Percentiles rank a stretch among this genome's conserved stretches.
These are phyloP conservation scores for Lycocerus yunnanus DNA, from an alignment of 2,888 invertebrate genomes.

Conservation along the genomic window DNA sequence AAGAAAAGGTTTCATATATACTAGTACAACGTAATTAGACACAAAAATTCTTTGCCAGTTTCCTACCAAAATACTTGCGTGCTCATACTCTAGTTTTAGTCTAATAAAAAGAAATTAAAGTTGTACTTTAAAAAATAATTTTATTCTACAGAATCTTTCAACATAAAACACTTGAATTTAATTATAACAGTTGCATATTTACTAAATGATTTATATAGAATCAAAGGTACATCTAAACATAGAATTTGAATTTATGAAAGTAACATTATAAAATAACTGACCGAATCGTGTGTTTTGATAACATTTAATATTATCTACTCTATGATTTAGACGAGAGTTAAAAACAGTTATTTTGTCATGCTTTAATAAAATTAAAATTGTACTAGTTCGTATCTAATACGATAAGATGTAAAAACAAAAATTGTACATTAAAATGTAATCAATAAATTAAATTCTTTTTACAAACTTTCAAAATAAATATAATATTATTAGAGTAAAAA, in stretches of 20 bases:
- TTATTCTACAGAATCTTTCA: not conserved
- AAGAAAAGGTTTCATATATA: no score
- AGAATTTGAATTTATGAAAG: not conserved
- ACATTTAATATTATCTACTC: not conserved
- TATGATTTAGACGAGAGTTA: not conserved
- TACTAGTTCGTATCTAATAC: not conserved
- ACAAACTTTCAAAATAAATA: not conserved
- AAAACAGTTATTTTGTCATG: not conserved
- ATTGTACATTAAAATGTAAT: not conserved
- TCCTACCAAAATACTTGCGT: no score
- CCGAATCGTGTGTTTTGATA: not conserved
- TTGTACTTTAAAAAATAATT: not conserved
- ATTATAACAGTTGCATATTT: not conserved
- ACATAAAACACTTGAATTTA: not conserved
- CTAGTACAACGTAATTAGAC: no score
- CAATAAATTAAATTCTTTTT: not conserved
- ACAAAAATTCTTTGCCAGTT: no score
- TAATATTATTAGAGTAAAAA: not conserved
- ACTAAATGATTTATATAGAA: not conserved
- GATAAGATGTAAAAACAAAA: not conserved
- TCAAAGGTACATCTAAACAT: not conserved
- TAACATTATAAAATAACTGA: not conserved
- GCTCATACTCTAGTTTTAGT: no score
- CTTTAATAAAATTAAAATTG: not conserved
- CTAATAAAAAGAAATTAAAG: not conserved